A percentile compares a stretch with the other conserved stretches of the same genome.
Evolutionary conservation across 1,140 invertebrate species (phyloP).

Genomic region (Chelonus insularis): DNA sequence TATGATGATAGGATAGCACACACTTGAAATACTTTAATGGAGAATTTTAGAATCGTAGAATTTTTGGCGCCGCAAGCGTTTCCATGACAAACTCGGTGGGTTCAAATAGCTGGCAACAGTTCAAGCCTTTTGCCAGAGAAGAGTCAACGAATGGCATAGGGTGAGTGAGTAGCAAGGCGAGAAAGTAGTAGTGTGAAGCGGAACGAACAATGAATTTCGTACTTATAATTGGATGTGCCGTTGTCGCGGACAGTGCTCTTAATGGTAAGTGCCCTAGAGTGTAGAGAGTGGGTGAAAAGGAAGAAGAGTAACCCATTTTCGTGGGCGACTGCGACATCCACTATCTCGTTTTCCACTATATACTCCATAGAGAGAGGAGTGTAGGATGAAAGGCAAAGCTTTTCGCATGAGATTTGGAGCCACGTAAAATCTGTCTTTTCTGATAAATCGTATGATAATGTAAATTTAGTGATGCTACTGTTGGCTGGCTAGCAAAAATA

Average conservation of each 20-base stretch:
- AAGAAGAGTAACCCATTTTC: constrained; percentile 27
- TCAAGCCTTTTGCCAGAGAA: constrained; percentile 36
- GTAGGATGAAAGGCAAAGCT: not conserved
- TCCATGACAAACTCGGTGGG: constrained; percentile 31
- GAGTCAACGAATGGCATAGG: not conserved
- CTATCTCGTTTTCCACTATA: constrained; percentile 23
- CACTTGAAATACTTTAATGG: not conserved
- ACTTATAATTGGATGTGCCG: constrained; percentile 55
- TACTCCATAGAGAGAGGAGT: not conserved
- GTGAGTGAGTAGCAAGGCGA: constrained; percentile 14
- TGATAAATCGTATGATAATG: no score
- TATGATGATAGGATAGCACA: not conserved
- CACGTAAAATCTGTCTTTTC: no score
- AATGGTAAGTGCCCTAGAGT: constrained; percentile 45
- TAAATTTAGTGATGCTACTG: no score
- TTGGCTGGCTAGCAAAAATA: no score
- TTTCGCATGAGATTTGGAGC: not conserved
- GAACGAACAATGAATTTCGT: constrained; percentile 51
- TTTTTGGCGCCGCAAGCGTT: constrained; percentile 45
- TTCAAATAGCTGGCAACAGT: constrained; percentile 40
- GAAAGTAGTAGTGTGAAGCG: constrained; percentile 20
- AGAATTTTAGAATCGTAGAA: constrained; percentile 31
- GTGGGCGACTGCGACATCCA: constrained; percentile 24
- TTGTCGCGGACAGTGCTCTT: constrained; percentile 44
- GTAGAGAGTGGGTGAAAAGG: constrained; percentile 6